phyloP scores from a whole-genome alignment of 2,888 invertebrate species.

The Azorinus chamasolen region DNA sequence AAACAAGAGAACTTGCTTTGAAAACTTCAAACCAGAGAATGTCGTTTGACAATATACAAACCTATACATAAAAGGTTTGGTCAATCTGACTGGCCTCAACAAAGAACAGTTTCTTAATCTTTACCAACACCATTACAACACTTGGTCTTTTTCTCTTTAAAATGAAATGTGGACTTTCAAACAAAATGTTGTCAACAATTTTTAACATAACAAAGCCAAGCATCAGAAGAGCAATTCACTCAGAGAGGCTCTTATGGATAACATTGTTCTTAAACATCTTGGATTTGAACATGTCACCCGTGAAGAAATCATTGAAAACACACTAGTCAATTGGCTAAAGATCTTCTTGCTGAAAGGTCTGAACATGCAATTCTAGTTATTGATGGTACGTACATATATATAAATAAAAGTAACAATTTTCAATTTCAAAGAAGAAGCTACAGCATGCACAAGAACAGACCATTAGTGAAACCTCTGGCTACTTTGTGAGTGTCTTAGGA shows the following conservation, averaged over 20 bases:
- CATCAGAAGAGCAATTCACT: slow-evolving; percentile 49
- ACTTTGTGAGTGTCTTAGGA: no score
- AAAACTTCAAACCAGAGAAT: neutral
- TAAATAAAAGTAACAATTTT: no score
- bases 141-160: slow-evolving; percentile 54
- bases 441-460: no score
- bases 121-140: slow-evolving; percentile 16
- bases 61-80: slow-evolving; percentile 17
- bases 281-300: slow-evolving; percentile 34
- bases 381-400: no score
- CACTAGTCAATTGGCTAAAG: no score
- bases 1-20: neutral
- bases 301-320: slow-evolving; percentile 1
- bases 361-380: no score
- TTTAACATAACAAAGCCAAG: slow-evolving; percentile 46
- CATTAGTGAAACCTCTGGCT: no score
- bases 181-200: slow-evolving; percentile 41
- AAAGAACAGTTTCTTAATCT: slow-evolving; percentile 41
- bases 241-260: slow-evolving; percentile 23
- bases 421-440: no score
- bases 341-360: no score
- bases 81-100: slow-evolving; percentile 28
- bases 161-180: slow-evolving; percentile 45
- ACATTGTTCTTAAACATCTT: slow-evolving; percentile 37
- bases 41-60: neutral